Evolutionary conservation across 2,888 invertebrate genomes (phyloP), one percentile per base, ranked within the genome.

Genomic region (Belgica antarctica): DNA sequence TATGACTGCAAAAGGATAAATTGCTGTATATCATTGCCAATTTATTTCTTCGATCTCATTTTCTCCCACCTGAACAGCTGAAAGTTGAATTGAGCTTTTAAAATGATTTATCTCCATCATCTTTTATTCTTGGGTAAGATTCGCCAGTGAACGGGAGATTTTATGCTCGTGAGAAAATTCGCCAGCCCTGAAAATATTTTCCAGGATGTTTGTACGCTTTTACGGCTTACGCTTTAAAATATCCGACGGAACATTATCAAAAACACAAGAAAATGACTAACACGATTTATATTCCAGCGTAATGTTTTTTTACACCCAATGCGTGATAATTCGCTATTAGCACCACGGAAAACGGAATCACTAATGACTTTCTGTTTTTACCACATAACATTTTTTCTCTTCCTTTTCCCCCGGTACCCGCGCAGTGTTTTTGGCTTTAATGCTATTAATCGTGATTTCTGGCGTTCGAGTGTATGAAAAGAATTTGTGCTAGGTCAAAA

Each of bases 301-400:
- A 36, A n/a, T n/a, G n/a, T n/a, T n/a, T 46, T 22, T 36, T 47
- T 47, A 46, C 27, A 12, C 25, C 65, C 36, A 46, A 47, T 68
- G 68, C 68, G 68, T 68, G 68, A 25, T 68, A 47, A 68, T 68
- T 68, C 47, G 31, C 68, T 47, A 68, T 68, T 68, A 68, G 68
- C 68, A 68, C 63, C 19, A 22, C 17, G 17, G 31, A 52, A 22
- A 57, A 27, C 31, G 28, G 68, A 68, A 68, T 68, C 34, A 34
- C 68, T 68, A 68, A 68, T 68, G 68, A 68, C 68, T 68, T 68
- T 17, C 52, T 52, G 52, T 22, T 68, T 27, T 68, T 57, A 24
- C 24, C 36, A 46, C 46, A n/a, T n/a, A 17, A 17, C n/a, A 27
- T 61, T 8, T 31, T 52, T 52, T 15, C 52, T 22, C 19, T 41